Conservation (phyloP, 2,888 invertebrate genomes). For the Adelognathus sp. region DNA sequence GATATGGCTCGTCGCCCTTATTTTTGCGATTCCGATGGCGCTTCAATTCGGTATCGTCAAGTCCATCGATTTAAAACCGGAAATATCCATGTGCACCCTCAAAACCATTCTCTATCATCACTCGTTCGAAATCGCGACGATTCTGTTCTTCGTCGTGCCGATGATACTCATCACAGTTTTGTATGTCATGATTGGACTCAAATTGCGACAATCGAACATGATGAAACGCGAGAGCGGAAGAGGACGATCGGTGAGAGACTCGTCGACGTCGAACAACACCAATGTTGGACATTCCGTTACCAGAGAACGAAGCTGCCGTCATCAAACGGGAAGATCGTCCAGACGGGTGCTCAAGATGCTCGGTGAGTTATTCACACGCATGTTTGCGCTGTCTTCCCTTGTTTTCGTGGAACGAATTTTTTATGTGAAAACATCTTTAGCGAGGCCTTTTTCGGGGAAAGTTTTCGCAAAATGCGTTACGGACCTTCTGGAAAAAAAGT, state of each 20-base stretch:
- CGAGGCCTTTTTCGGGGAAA: too few relatives aligned
- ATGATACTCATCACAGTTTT: conserved; percentile 85
- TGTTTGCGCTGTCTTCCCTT: background rate
- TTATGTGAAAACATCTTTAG: too few relatives aligned
- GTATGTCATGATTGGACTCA: conserved; percentile 82
- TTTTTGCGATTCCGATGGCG: conserved; percentile 89
- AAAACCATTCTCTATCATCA: conserved; percentile 81
- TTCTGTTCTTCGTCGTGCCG: conserved; percentile 85
- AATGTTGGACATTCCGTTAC: conserved; percentile 17
- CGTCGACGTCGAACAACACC: background rate
- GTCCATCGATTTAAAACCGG: conserved; percentile 80
- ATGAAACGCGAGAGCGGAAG: conserved; percentile 76
- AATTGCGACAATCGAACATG: conserved; percentile 82
- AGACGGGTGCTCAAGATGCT: conserved; percentile 89
- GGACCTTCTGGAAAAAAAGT: too few relatives aligned
- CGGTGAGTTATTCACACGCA: conserved; percentile 83
- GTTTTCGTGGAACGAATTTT: too few relatives aligned
- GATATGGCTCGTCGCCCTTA: conserved; percentile 91
- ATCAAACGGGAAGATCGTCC: conserved; percentile 83
- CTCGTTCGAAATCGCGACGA: conserved; percentile 84
- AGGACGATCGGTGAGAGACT: conserved; percentile 29
- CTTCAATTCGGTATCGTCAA: conserved; percentile 81
- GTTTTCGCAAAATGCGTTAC: too few relatives aligned
- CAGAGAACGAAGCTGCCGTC: conserved; percentile 61
- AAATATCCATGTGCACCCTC: conserved; percentile 81